phyloP scores from a whole-genome alignment of 2,797 vertebrate species.

The Tapirus indicus region DNA sequence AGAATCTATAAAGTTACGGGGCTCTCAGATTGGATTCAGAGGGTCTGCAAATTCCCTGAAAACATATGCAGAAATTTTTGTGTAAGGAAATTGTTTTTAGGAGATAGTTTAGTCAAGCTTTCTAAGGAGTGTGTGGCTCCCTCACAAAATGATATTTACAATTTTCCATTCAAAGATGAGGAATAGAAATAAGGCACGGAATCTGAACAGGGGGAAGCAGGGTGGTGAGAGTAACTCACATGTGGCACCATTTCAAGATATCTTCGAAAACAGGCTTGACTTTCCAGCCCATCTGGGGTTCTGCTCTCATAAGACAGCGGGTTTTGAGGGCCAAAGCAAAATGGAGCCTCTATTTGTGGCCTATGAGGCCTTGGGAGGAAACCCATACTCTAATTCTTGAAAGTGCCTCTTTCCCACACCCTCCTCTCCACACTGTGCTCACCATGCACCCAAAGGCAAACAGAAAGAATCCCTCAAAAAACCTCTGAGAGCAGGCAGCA shows the following conservation, averaged over 20 bases:
- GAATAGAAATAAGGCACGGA: not conserved
- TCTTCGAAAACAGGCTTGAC: not conserved
- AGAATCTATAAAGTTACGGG: not conserved
- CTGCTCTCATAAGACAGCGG: not conserved
- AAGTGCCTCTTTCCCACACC: not conserved
- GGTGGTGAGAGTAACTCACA: not conserved
- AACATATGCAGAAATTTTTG: not conserved
- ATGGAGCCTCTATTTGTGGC: not conserved
- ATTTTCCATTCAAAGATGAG: not conserved
- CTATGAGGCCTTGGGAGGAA: not conserved
- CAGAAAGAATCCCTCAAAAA: not conserved
- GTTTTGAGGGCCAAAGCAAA: not conserved
- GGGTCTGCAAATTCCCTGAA: not conserved
- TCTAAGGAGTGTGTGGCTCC: not conserved
- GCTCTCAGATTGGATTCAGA: not conserved
- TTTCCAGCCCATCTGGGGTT: not conserved
- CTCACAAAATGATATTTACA: conserved; percentile 7
- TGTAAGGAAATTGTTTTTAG: not conserved
- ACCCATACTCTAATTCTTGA: not conserved
- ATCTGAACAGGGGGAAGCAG: not conserved
- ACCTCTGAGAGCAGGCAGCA: not conserved
- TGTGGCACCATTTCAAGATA: not conserved
- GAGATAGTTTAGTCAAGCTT: not conserved
- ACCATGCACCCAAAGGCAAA: rapidly evolving
- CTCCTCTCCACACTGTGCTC: not conserved